Evolutionary conservation across 2,888 invertebrate genomes (phyloP), one percentile per base, ranked within the genome.

Genomic region (Sycophila texana): DNA sequence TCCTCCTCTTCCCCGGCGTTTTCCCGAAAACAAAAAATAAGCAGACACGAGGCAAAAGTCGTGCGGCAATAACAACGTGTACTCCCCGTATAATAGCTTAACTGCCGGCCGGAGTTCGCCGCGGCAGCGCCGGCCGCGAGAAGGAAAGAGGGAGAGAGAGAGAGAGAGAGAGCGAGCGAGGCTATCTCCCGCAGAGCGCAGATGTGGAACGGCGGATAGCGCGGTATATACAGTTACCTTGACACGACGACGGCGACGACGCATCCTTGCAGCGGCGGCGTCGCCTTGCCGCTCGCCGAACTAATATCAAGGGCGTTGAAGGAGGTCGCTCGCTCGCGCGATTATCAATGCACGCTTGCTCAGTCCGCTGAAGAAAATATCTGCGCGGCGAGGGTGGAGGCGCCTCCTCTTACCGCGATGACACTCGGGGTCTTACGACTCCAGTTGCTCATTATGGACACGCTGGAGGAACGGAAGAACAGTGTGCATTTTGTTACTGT

Each of bases 191-290:
- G 55, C 12, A 47, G 65, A 49, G 80, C 83, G 80, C 80, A 83
- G 84, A 86, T 84, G 84, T 84, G 84, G 86, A 86, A 86, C 86
- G 82, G 70, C 82, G 81, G 80, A 82, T 83, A 83, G 84, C 83
- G 83, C 79, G 84, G 81, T 85, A 83, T 85, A 83, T 87, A 87
- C 87, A 86, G 87, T 87, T 87, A 87, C 85, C 83, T 84, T 85
- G 84, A 84, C 86, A 85, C 83, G 77, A 30, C 70, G 67, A 22
- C 57, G 51, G 66, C 81, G 74, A 79, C 80, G 82, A 82, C 82
- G 84, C 83, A 87, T 87, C 87, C 85, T 86, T 66, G 79, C 76
- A 30, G 26, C 83, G 39, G 63, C 63, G 77, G 74, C 16, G 26
- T 26, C 61, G 12, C 39, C 39, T 2, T 58, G 39, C 51, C 7